phyloP scores from a whole-genome alignment of 2,797 vertebrate genomes.

The Sphenopsis melanotis region DNA sequence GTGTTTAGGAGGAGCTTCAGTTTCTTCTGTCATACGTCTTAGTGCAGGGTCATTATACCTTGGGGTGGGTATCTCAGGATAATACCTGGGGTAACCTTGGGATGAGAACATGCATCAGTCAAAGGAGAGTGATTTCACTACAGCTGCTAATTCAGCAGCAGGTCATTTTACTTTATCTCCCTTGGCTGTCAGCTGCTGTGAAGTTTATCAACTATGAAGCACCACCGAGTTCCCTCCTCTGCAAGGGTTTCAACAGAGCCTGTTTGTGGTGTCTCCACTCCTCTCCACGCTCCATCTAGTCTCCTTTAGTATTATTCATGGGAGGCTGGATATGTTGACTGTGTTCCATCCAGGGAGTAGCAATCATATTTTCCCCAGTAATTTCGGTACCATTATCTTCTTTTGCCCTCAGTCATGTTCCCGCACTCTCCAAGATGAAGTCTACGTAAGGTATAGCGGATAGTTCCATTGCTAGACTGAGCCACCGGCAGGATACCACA shows the following conservation, averaged over 20 bases:
- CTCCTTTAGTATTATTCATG: neutral
- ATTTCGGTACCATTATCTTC: rapidly evolving
- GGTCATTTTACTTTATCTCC: neutral
- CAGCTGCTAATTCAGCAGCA: neutral
- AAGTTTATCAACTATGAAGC: neutral
- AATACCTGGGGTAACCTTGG: neutral
- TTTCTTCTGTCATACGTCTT: neutral
- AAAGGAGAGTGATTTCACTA: neutral
- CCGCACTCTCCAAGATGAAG: rapidly evolving
- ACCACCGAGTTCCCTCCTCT: rapidly evolving
- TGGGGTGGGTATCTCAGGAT: neutral
- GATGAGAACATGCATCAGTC: neutral
- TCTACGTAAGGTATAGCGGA: rapidly evolving
- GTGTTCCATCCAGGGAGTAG: neutral
- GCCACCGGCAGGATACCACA: neutral
- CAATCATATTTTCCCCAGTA: neutral
- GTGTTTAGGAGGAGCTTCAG: neutral
- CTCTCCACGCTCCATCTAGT: rapidly evolving
- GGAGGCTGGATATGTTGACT: neutral
- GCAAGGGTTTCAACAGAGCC: neutral
- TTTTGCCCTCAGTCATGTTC: neutral
- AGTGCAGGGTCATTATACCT: rapidly evolving
- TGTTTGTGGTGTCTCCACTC: too few relatives aligned
- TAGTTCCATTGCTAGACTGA: neutral
- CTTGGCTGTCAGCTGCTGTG: neutral